A percentile compares a stretch with the other conserved stretches of the same genome.
Evolutionary conservation across 2,113 vertebrate genomes (phyloP).

Genomic region (Haplochromis burtoni): DNA sequence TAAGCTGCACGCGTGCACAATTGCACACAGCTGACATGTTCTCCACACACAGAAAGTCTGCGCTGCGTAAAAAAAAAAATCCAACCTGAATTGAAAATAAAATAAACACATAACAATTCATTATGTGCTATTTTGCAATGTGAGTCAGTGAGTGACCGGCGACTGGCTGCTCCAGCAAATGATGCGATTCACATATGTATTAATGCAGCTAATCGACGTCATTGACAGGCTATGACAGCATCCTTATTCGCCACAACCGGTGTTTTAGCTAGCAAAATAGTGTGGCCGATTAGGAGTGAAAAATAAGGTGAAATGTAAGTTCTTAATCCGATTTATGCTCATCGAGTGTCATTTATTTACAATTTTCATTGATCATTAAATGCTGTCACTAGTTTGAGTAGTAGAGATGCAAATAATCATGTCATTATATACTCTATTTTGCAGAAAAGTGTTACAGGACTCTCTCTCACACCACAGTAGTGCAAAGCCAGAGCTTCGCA

Average conservation of each 20-base stretch:
- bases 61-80: background rate
- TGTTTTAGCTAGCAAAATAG: background rate
- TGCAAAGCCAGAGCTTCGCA: fast-evolving
- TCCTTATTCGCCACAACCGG: background rate
- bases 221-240: background rate
- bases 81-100: background rate
- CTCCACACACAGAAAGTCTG: background rate
- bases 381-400: background rate
- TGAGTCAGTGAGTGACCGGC: background rate
- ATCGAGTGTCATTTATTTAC: background rate
- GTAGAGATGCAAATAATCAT: background rate
- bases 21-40: background rate
- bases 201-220: background rate
- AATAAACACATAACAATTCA: background rate
- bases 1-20: background rate
- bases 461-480: background rate
- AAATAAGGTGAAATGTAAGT: background rate
- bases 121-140: background rate
- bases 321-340: background rate
- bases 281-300: background rate
- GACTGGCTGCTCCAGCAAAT: background rate
- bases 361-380: background rate
- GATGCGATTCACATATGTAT: background rate
- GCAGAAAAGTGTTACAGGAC: background rate
- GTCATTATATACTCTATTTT: background rate